A percentile compares a stretch with the other conserved stretches of the same genome.
Evolutionary conservation across 2,888 invertebrate genomes (phyloP).

Genomic region (Cistogaster globosa): DNA sequence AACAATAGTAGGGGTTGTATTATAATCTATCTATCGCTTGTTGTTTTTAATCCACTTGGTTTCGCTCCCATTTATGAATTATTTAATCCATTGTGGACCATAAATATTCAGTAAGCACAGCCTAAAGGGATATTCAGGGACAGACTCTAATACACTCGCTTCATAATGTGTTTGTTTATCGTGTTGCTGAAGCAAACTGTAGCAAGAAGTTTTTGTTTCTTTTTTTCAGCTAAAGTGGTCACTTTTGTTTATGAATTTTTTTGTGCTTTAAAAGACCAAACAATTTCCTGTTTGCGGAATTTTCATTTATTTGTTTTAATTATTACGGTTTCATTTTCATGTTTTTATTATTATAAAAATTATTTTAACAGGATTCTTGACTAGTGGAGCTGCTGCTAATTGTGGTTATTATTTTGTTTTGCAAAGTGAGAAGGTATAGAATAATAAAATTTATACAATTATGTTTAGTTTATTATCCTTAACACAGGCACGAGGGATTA

Average conservation of each 20-base stretch:
- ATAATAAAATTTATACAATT: constrained; percentile 39
- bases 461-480: background rate
- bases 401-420: constrained; percentile 58
- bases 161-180: constrained; percentile 1
- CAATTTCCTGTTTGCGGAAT: too few relatives aligned
- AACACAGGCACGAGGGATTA: background rate
- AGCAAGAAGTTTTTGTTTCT: background rate
- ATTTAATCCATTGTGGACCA: constrained; percentile 66
- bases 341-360: constrained; percentile 47
- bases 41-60: too few relatives aligned
- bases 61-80: constrained; percentile 64
- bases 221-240: constrained; percentile 63
- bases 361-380: too few relatives aligned
- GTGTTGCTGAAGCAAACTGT: background rate
- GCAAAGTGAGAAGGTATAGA: background rate
- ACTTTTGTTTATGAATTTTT: constrained; percentile 51
- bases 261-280: too few relatives aligned
- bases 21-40: constrained; percentile 35
- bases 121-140: background rate
- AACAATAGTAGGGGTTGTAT: background rate
- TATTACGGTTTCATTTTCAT: constrained; percentile 35
- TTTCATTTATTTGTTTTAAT: constrained; percentile 50
- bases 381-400: background rate
- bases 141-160: background rate
- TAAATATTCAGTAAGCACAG: constrained; percentile 56